Percentiles rank a stretch among this genome's conserved stretches.
Evolutionary conservation across 1,140 invertebrate species (phyloP).

Genomic region (Solenopsis invicta): DNA sequence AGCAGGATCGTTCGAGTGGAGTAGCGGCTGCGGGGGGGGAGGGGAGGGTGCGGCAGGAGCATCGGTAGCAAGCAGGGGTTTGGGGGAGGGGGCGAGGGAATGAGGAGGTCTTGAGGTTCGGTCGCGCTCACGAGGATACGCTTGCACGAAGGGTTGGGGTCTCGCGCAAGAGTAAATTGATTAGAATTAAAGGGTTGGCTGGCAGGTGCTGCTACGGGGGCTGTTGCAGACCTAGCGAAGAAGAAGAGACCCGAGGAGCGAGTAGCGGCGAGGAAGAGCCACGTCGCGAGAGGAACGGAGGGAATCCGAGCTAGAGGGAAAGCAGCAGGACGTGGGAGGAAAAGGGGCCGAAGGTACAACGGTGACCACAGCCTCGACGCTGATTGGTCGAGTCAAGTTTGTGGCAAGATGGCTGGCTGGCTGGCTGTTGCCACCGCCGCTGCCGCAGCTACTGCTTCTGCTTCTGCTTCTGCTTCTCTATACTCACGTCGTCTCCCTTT

Average conservation of each 20-base stretch:
- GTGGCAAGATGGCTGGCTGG: slow-evolving; percentile 87
- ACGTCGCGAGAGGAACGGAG: slow-evolving; percentile 40
- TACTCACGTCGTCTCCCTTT: slow-evolving; percentile 72
- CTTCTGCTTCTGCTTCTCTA: slow-evolving; percentile 61
- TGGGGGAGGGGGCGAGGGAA: slow-evolving; percentile 34
- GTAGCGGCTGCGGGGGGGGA: slow-evolving; percentile 31
- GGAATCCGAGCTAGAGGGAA: slow-evolving; percentile 65
- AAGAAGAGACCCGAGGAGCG: slow-evolving; percentile 61
- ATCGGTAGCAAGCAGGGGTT: slow-evolving; percentile 61
- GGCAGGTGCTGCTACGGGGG: slow-evolving; percentile 73
- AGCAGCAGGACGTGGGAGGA: slow-evolving; percentile 61
- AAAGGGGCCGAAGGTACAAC: slow-evolving; percentile 79
- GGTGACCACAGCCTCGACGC: slow-evolving; percentile 87
- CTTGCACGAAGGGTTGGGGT: slow-evolving; percentile 64
- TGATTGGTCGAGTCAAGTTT: slow-evolving; percentile 87
- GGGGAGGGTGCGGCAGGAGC: slow-evolving; percentile 20
- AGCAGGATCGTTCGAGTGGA: slow-evolving; percentile 69
- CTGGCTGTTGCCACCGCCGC: slow-evolving; percentile 76
- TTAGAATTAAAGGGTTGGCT: slow-evolving; percentile 87
- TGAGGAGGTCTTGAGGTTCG: slow-evolving; percentile 71
- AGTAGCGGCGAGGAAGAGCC: slow-evolving; percentile 64
- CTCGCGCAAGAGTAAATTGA: slow-evolving; percentile 85
- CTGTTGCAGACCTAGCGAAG: slow-evolving; percentile 67
- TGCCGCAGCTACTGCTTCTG: slow-evolving; percentile 60
- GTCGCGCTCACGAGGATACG: slow-evolving; percentile 76